phyloP scores from a whole-genome alignment of 2,797 vertebrate species.

The Miichthys miiuy region DNA sequence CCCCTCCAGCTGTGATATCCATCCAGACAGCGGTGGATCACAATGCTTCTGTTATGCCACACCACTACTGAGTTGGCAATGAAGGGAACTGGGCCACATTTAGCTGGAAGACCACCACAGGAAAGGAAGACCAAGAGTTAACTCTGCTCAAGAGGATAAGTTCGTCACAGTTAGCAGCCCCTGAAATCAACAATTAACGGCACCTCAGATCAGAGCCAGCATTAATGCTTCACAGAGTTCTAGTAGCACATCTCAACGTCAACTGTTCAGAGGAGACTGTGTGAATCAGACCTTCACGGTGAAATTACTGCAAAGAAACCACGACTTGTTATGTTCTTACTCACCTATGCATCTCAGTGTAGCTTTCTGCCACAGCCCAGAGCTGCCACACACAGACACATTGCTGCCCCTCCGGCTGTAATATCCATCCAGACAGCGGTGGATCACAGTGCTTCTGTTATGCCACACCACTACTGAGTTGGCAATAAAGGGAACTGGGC shows the following conservation, averaged over 20 bases:
- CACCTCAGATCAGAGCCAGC: too few species aligned
- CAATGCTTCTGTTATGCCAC: conserved; percentile 84
- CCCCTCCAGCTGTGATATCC: conserved; percentile 86
- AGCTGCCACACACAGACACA: conserved; percentile 82
- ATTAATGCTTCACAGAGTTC: too few species aligned
- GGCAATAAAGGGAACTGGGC: conserved; percentile 77
- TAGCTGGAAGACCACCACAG: conserved; percentile 66
- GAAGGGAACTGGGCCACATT: conserved; percentile 84
- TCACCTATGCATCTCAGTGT: conserved; percentile 82
- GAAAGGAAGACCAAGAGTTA: too few species aligned
- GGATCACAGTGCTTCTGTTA: conserved; percentile 82
- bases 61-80: conserved; percentile 82
- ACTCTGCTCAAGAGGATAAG: too few species aligned
- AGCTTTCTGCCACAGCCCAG: conserved; percentile 83
- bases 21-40: conserved; percentile 84
- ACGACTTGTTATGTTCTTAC: not conserved
- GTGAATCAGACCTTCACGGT: too few species aligned
- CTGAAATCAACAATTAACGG: too few species aligned
- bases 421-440: conserved; percentile 86
- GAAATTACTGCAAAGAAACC: too few species aligned
- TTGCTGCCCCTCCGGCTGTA: conserved; percentile 83
- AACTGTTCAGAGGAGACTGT: too few species aligned
- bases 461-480: conserved; percentile 85
- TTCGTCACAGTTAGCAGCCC: too few species aligned
- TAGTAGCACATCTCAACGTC: too few species aligned